Evolutionary conservation across 2,113 vertebrate genomes (phyloP), one percentile per base, ranked within the genome.

Genomic region (Paracanthobrama guichenoti): DNA sequence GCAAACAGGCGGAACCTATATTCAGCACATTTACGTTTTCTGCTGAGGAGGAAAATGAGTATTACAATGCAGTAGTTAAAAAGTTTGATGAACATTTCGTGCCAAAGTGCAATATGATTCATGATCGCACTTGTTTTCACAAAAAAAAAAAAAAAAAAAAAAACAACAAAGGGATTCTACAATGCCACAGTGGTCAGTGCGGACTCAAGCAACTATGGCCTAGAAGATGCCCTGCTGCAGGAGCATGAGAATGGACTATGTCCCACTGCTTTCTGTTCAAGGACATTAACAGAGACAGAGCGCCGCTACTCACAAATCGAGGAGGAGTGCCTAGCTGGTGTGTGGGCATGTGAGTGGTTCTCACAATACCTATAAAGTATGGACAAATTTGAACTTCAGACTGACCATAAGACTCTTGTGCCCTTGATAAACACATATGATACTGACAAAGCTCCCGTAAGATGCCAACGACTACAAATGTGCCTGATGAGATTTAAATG

Each of bases 321-420:
- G 22, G 82, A 73, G 16, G 82, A 80, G 44, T 88, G 84, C 26
- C 53, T 79, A 12, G 80, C 72, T 24, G 48, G 48, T 6, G 73
- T 69, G 35, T 82, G 85, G 84, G 71, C 31, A 18, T 79, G 81
- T 66, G 66, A 59, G 13, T 18, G 9, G 1, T 88, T 86, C 18
- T 22, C 59, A 2, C 26, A 1, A 0, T 86, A 78, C 55, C 12
- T 78, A 3, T 76, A 81, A 26, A 71, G 76, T 3, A 76, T 82
- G 67, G 64, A 79, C 4, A 82, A 14, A 12, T 88, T 86, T 12
- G 28, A 35, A 12, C 26, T 81, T 2, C 72, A 81, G n/a, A 86
- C 81, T n/a, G 86, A 88, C 14, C 84, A 80, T 35, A 78, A 87
- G 39, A 74, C 78, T 0, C 39, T 87, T 1, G 79, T 83, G 10